Base-by-base conservation (phyloP, 2,113 vertebrate species). In the Phylloscopus trochiloides region DNA sequence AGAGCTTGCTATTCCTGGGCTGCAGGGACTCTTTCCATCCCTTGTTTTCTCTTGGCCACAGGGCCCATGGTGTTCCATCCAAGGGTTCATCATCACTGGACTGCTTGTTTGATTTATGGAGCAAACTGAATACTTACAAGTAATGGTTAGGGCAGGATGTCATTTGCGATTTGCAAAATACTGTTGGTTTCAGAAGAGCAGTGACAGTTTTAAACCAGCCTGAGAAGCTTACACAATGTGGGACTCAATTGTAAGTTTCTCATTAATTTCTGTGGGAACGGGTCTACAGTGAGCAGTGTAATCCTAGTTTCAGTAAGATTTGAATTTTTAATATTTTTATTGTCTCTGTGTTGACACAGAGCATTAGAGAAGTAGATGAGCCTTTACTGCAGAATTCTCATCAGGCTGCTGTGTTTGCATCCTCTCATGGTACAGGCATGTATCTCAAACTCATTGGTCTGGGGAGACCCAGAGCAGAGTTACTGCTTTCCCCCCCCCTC, bases 41-140 rank as follows among this genome's bases (percentile, higher is more conserved):
- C 50, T 45, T 92, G 65, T 92, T 92, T 85, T 58, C 67, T 57
- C 22, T 68, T 87, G 81, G 84, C 84, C 83, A 17, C 59, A 34
- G 58, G 65, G 29, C 52, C 76, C 47, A 0, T 6, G 43, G 77
- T 70, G 71, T 76, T 92, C 43, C 78, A 84, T 80, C 88, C 76
- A 77, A 88, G 52, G 48, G 90, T 32, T 86, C 85, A 74, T 90
- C 71, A 45, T 38, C 75, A 66, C 17, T 83, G 36, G 48, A 14
- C 67, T 92, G 43, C 86, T 93, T 71, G 45, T 80, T 79, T 93
- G 92, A 83, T 93, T 93, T 90, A 74, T 86, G 67, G 66, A 88
- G 66, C 59, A 83, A 77, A 80, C 55, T 20, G 36, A 77, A 86
- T 80, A 52, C 68, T 47, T 59, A 52, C 59, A 43, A 88, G 59